Base-by-base conservation (phyloP, 2,888 invertebrate species). In the Piscicola geometra region DNA sequence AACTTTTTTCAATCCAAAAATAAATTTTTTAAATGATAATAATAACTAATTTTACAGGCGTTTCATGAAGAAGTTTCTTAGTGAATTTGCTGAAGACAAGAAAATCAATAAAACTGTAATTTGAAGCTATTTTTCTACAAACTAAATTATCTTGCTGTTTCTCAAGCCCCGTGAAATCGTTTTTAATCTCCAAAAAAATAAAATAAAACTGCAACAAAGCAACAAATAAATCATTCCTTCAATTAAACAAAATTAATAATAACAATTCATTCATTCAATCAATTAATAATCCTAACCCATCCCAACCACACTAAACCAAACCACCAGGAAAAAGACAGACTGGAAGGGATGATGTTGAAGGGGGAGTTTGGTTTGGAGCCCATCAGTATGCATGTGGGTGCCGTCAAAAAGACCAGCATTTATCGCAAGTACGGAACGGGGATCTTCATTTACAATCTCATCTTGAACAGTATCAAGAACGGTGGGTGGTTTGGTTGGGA, bases 391-490 rank as follows among this genome's bases (percentile, higher is more conserved):
- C 21, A 56, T 56, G 60, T 56, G n/a, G 21, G 3, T 18, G 25
- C 60, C n/a, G 21, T 56, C n/a, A 56, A 56, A 56, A 56, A 25
- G n/a, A 56, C 60, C n/a, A 15, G 12, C n/a, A 56, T 56, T 56
- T 56, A 56, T 21, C 60, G n/a, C 9, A 56, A 15, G 25, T 56
- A 15, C n/a, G 60, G 60, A 25, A 9, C 60, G n/a, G 25, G n/a
- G n/a, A 56, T 56, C n/a, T 56, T 56, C 60, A 56, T 56, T 25
- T 5, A 25, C n/a, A 56, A 56, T 21, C 60, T 56, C 60, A 56
- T 56, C 25, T n/a, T 15, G 3, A 56, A 25, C 60, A 25, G 60
- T n/a, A 56, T 56, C 3, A 56, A 56, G n/a, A n/a, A 21, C 9
- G 60, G 60, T 56, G 25, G 60, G 3, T 56, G 21, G n/a, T 56